These are phyloP conservation scores for Pogonomyrmex californicus DNA, from an alignment of 1,140 invertebrate genomes.

Conservation along the genomic window DNA sequence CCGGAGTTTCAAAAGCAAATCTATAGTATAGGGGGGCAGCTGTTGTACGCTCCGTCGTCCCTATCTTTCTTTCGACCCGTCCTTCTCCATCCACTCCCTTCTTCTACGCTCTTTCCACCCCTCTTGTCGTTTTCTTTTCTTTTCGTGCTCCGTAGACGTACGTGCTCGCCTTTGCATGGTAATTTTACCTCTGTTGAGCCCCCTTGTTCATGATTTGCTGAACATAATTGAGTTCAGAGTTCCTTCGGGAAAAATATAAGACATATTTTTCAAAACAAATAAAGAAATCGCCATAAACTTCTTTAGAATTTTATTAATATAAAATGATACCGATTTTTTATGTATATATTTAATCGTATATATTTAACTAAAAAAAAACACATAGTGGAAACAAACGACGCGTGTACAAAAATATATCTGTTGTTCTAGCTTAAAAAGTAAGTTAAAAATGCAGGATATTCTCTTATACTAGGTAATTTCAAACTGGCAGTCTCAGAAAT, in stretches of 20 bases:
- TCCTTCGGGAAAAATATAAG: not conserved
- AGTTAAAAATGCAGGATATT: not conserved
- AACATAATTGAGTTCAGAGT: conserved; percentile 14
- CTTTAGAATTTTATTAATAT: not conserved
- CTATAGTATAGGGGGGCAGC: conserved; percentile 76
- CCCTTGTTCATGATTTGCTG: not conserved
- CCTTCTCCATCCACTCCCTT: conserved; percentile 27
- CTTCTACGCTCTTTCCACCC: conserved; percentile 14
- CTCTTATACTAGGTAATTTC: not conserved
- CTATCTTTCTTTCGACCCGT: conserved; percentile 61
- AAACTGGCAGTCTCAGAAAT: conserved; percentile 24
- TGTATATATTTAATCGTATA: too few species aligned
- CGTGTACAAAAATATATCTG: too few species aligned
- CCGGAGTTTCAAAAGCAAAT: conserved; percentile 77
- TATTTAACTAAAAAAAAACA: too few species aligned
- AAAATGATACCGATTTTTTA: too few species aligned
- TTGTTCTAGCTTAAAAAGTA: not conserved
- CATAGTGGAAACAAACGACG: too few species aligned
- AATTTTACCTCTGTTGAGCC: conserved; percentile 47
- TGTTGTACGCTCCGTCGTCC: conserved; percentile 76
- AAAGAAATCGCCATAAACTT: not conserved
- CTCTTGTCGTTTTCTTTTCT: not conserved
- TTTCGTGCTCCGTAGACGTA: not conserved
- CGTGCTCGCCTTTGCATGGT: conserved; percentile 6
- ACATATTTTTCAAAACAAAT: not conserved